Base-by-base conservation (phyloP, 2,113 vertebrate genomes). In the Sylvia atricapilla region DNA sequence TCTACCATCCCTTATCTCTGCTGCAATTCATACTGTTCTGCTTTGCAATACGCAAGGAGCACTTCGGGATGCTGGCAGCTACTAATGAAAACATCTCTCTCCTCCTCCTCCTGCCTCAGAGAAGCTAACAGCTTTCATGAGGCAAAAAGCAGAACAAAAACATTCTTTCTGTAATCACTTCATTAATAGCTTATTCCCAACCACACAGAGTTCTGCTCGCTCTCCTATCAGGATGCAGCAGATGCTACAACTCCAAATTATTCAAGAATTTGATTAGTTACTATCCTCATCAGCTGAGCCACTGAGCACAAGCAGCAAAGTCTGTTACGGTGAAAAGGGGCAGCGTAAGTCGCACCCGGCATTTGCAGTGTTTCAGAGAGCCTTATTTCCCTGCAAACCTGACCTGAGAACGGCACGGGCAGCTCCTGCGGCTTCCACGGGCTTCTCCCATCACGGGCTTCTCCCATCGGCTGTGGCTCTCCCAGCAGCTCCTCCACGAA, bases 341-440 rank as follows among this genome's bases (percentile, higher is more conserved):
- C 31, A 16, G 22, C 6, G 1, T 4, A 83, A 46, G 8, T 8
- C 39, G 3, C 22, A 24, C 5, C 7, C 39, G 37, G 7, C 3
- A 1, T 12, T 18, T 18, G 24, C 43, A 35, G 1, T 22, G 15
- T 47, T 73, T 76, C 49, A 44, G 16, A 75, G 68, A 85, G 4
- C 8, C 15, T 37, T 11, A 11, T 43, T 73, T 56, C 31, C 23
- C 4, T 3, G 6, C 44, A 75, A 74, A 30, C 3, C 56, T 73
- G 7, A 80, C 63, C 31, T 58, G 67, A 44, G 66, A 69, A 15
- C 0, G 0, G 5, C 22, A 1, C 14, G 5, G 3, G 3, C 7
- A 31, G 5, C 3, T 67, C 47, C 74, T 25, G 14, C 0, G 0
- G 18, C 4, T 39, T 55, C 72, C 49, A 13, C 3, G 12, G 15